These are phyloP conservation scores for Acanthiza pusilla DNA, from an alignment of 2,797 vertebrate species.

Conservation along the genomic window DNA sequence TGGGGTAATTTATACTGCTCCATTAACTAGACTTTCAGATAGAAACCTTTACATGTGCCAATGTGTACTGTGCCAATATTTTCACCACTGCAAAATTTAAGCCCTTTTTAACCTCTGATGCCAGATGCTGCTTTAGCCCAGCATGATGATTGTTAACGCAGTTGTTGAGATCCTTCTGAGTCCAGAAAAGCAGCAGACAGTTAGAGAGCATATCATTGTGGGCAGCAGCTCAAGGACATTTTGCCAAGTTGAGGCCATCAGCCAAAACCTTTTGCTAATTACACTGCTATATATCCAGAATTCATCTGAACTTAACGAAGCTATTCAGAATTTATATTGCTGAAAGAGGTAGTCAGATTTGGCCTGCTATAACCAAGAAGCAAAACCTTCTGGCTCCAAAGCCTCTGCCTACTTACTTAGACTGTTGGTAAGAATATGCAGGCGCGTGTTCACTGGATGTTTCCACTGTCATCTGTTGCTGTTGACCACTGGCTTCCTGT, in stretches of 20 bases:
- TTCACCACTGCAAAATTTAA: neutral
- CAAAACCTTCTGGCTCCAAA: neutral
- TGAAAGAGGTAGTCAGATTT: neutral
- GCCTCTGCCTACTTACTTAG: slow-evolving; percentile 83
- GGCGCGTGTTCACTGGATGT: slow-evolving; percentile 86
- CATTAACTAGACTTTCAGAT: neutral
- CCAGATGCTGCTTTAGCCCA: neutral
- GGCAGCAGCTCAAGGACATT: neutral
- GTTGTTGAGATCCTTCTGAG: neutral
- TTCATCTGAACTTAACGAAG: neutral
- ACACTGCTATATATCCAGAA: neutral
- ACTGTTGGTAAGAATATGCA: slow-evolving; percentile 94
- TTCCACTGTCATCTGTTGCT: slow-evolving; percentile 95
- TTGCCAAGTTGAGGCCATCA: neutral
- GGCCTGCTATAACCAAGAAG: neutral
- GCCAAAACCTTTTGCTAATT: slow-evolving; percentile 3
- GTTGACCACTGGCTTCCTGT: slow-evolving; percentile 92
- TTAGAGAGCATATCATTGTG: neutral
- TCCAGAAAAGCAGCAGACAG: neutral
- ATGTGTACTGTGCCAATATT: neutral
- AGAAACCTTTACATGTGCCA: neutral
- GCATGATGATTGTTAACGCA: neutral
- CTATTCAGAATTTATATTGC: neutral
- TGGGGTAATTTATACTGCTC: neutral
- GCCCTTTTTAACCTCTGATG: neutral